Conservation (phyloP, 1,140 invertebrate species). For the Thrips palmi region DNA sequence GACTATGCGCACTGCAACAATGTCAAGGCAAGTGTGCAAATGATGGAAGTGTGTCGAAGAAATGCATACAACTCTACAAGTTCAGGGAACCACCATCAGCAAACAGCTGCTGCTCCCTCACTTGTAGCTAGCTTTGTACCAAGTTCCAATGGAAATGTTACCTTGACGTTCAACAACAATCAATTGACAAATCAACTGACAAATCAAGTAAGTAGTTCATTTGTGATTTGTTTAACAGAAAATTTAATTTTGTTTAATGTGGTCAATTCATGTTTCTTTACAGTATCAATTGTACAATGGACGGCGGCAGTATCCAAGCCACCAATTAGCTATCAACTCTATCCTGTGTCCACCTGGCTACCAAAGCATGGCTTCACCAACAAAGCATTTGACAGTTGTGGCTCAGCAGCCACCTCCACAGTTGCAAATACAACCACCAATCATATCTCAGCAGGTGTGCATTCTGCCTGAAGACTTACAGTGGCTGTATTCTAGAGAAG, state of each 20-base stretch:
- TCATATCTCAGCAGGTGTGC: conserved; percentile 45
- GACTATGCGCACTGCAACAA: conserved; percentile 95
- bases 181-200: conserved; percentile 30
- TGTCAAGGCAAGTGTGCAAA: conserved; percentile 84
- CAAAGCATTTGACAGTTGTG: conserved; percentile 79
- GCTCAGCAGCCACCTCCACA: conserved; percentile 41
- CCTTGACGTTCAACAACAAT: conserved; percentile 69
- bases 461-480: conserved; percentile 15
- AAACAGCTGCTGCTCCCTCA: conserved; percentile 33
- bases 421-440: conserved; percentile 46
- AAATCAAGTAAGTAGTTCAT: conserved; percentile 45
- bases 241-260: conserved; percentile 4
- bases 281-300: conserved; percentile 81
- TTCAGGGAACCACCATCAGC: conserved; percentile 29
- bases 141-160: conserved; percentile 64
- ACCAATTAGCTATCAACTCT: too few species aligned
- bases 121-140: conserved; percentile 49
- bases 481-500: not conserved
- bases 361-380: conserved; percentile 63
- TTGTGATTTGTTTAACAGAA: conserved; percentile 8
- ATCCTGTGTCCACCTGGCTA: conserved; percentile 73
- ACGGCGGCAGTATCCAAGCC: conserved; percentile 42
- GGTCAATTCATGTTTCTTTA: conserved; percentile 17
- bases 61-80: conserved; percentile 38
- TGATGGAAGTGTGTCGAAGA: conserved; percentile 79